Evolutionary conservation across 2,113 vertebrate species (phyloP), one percentile per base, ranked within the genome.

Genomic region (Noctilio leporinus): DNA sequence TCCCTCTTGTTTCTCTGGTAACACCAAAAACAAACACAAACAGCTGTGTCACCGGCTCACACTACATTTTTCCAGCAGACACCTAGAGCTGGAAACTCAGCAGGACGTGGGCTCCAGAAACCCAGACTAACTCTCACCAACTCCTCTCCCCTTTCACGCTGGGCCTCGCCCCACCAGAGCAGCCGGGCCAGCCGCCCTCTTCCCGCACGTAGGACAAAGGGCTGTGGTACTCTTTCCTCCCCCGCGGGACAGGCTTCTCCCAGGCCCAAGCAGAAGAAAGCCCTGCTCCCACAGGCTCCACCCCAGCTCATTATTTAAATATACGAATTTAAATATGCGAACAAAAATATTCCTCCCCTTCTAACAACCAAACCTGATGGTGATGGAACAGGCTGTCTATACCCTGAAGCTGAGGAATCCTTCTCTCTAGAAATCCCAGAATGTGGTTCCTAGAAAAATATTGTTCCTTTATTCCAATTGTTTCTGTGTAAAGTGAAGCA

Each of bases 1-100:
- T 78, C 97, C 96, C 95, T 95, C 97, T 97, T 15, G 98, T 98
- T 98, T 97, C 98, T 98, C 95, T 95, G 98, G 98, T 83, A 97
- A 98, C 97, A 62, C 93, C 72, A 55, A 96, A 98, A 98, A 97
- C 98, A 98, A 98, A 98, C 97, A 98, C 97, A 97, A 89, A 93
- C 98, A 97, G 96, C 97, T 94, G 92, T 88, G 96, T 97, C 35
- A 38, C 96, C 96, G 92, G 93, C 91, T 93, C 88, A 75, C 91
- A 0, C 96, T 81, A 64, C 51, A 22, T 86, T 93, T 97, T 96
- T 93, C 95, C 89, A 90, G 0, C 2, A 78, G 95, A 67, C 76
- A 67, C 73, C 90, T 87, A 84, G 76, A 26, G 94, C 69, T 89
- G 93, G 88, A 91, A 33, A 87, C 45, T 17, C 94, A 67, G 77